A percentile compares a stretch with the other conserved stretches of the same genome.
phyloP scores from a whole-genome alignment of 2,888 invertebrate species.

The Margaritifera margaritifera region DNA sequence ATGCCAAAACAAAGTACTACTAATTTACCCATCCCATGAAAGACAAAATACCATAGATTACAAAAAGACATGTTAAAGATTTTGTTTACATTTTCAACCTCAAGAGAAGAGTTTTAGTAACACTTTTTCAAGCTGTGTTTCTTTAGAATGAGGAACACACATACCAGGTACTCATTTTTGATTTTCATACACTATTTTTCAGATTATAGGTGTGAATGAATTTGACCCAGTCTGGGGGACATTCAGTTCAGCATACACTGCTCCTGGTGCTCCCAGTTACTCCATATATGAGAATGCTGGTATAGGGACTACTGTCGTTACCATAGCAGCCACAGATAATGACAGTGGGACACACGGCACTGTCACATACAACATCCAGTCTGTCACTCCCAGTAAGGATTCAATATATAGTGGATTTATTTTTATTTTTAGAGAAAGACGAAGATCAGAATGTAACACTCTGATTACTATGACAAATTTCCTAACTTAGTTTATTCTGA shows the following conservation, averaged over 20 bases:
- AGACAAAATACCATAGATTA: too few species aligned
- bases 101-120: too few species aligned
- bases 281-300: constrained; percentile 35
- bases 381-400: constrained; percentile 27
- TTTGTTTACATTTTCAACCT: too few species aligned
- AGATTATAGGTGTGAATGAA: constrained; percentile 39
- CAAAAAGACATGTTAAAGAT: too few species aligned
- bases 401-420: neutral
- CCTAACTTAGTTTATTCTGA: too few species aligned
- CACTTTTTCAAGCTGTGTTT: too few species aligned
- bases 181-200: neutral
- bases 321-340: constrained; percentile 44
- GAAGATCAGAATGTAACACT: neutral
- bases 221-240: constrained; percentile 23
- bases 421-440: neutral
- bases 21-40: too few species aligned
- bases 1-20: too few species aligned
- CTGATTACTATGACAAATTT: neutral
- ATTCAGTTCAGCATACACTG: constrained; percentile 22
- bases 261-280: constrained; percentile 13
- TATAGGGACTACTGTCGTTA: constrained; percentile 38
- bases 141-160: too few species aligned
- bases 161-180: too few species aligned
- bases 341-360: constrained; percentile 34
- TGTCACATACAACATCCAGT: constrained; percentile 17